These are phyloP conservation scores for Trichoplusia ni DNA, from an alignment of 1,140 invertebrate genomes.

Conservation along the genomic window DNA sequence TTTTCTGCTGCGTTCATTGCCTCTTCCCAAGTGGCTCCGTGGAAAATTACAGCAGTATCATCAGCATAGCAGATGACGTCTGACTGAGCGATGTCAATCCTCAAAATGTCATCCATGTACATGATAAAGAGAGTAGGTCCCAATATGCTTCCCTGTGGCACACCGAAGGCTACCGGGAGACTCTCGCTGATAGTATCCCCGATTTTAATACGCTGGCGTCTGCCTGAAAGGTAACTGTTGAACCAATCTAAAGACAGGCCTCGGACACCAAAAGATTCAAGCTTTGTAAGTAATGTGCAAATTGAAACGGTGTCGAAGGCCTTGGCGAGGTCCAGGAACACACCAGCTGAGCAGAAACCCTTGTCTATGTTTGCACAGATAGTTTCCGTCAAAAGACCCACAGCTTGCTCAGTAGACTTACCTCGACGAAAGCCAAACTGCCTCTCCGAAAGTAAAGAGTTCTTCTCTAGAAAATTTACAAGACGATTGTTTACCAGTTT, in stretches of 20 bases:
- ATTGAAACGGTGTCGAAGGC: neutral
- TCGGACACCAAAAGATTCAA: neutral
- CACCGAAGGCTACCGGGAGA: neutral
- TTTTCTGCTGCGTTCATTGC: neutral
- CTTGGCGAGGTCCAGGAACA: neutral
- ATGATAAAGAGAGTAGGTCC: neutral
- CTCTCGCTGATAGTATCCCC: neutral
- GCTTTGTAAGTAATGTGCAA: neutral
- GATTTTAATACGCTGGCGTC: neutral
- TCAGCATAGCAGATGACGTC: neutral
- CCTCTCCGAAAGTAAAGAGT: neutral
- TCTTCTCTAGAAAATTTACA: neutral
- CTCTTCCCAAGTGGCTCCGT: neutral
- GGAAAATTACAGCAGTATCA: neutral
- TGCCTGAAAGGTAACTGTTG: neutral
- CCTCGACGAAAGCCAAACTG: neutral
- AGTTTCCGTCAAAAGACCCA: neutral
- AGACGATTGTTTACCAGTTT: neutral
- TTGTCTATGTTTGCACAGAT: neutral
- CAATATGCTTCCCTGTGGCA: neutral
- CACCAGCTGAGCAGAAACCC: neutral
- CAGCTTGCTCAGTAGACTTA: neutral
- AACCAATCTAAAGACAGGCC: neutral
- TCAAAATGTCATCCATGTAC: constrained; percentile 8
- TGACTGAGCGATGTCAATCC: neutral